These are phyloP conservation scores for Chelonia mydas DNA, from an alignment of 2,797 vertebrate species.

Conservation along the genomic window DNA sequence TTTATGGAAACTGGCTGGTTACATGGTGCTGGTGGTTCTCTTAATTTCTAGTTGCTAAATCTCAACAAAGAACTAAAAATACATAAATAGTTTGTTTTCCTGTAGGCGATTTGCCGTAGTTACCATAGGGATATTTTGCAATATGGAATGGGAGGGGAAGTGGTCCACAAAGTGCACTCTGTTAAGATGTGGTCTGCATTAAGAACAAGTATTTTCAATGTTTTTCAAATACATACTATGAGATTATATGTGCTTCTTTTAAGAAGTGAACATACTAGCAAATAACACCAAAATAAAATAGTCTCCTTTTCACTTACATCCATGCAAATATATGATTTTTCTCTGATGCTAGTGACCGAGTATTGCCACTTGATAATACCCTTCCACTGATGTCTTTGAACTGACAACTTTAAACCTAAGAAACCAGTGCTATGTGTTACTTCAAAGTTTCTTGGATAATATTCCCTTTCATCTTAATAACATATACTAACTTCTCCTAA, in stretches of 20 bases:
- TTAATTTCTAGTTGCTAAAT: neutral
- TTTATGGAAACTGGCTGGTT: neutral
- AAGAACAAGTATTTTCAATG: neutral
- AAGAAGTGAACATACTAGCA: neutral
- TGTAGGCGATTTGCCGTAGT: neutral
- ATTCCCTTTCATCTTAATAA: neutral
- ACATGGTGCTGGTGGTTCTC: neutral
- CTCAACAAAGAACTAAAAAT: neutral
- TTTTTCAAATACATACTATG: neutral
- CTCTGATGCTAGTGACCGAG: neutral
- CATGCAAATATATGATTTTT: neutral
- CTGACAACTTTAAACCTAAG: neutral
- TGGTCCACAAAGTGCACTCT: neutral
- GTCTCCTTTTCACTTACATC: neutral
- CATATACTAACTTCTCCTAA: neutral
- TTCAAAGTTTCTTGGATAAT: neutral
- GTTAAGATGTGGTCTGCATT: neutral
- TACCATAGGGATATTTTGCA: neutral
- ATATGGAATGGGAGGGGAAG: neutral
- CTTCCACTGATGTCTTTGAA: neutral
- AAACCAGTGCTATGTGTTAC: neutral
- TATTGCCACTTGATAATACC: neutral
- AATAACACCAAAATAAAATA: neutral
- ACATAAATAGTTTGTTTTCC: neutral
- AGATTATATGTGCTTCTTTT: neutral